Percentiles rank a stretch among this genome's conserved stretches.
These are phyloP conservation scores for Lydus trimaculatus DNA, from an alignment of 2,888 invertebrate species.

Conservation along the genomic window DNA sequence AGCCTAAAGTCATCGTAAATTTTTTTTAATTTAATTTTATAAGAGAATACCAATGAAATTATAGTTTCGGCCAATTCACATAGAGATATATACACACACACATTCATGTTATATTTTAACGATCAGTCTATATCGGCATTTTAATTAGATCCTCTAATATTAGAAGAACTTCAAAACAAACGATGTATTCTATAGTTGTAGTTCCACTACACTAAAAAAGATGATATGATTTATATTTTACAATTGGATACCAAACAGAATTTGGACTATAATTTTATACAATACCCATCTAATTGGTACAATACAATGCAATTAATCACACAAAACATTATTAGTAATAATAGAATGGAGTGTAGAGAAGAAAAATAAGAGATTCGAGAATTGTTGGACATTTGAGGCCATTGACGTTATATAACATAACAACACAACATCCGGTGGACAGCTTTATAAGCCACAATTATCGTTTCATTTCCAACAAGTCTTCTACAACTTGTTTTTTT, in stretches of 20 bases:
- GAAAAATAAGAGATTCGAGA: slow-evolving; percentile 23
- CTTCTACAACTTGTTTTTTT: neutral
- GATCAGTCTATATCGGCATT: slow-evolving; percentile 3
- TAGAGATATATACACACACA: neutral
- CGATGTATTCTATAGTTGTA: neutral
- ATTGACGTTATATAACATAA: slow-evolving; percentile 22
- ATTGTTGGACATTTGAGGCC: slow-evolving; percentile 24
- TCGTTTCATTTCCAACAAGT: neutral
- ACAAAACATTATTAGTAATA: slow-evolving; percentile 25
- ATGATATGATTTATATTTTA: slow-evolving; percentile 1
- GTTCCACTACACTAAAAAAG: neutral
- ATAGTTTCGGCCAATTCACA: slow-evolving; percentile 1
- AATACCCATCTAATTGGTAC: slow-evolving; percentile 23
- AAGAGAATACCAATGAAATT: neutral
- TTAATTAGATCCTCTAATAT: neutral
- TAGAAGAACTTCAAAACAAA: neutral
- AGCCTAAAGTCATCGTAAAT: neutral
- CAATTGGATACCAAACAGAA: slow-evolving; percentile 1
- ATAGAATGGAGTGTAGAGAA: neutral
- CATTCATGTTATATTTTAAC: neutral
- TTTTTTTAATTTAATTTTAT: neutral
- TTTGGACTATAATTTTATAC: slow-evolving; percentile 2
- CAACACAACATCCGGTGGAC: slow-evolving; percentile 20
- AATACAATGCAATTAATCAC: slow-evolving; percentile 27
- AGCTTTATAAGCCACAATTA: slow-evolving; percentile 29